Evolutionary conservation across 2,888 invertebrate species (phyloP).

Genomic region (Drosophila mettleri): DNA sequence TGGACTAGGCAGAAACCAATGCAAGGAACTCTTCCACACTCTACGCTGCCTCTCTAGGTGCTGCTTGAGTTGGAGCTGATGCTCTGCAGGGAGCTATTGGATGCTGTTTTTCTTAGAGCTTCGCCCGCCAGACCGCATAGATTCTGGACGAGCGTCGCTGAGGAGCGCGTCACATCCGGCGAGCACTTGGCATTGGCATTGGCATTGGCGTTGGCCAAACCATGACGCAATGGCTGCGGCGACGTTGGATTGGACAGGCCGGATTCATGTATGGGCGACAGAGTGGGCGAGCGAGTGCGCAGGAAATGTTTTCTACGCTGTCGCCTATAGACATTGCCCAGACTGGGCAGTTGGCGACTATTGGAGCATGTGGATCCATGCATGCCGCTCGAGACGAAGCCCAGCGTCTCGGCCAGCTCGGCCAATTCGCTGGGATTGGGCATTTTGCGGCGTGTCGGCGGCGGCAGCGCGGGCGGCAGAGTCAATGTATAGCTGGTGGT

Average conservation of each 20-base stretch:
- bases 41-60: conserved; percentile 43
- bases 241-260: conserved; percentile 90
- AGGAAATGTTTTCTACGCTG: conserved; percentile 85
- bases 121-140: conserved; percentile 63
- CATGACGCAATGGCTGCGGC: conserved; percentile 86
- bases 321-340: conserved; percentile 81
- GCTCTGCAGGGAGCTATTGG: conserved; percentile 82
- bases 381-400: conserved; percentile 81
- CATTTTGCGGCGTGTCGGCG: conserved; percentile 85
- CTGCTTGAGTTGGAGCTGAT: conserved; percentile 82
- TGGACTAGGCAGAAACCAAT: conserved; percentile 64
- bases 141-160: conserved; percentile 78
- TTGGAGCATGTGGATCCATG: conserved; percentile 5
- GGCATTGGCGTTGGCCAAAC: conserved; percentile 42
- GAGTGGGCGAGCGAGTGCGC: conserved; percentile 86
- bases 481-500: conserved; percentile 78
- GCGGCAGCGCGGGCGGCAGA: conserved; percentile 85
- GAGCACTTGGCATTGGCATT: conserved; percentile 67
- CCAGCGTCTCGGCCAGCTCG: conserved; percentile 87
- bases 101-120: conserved; percentile 68
- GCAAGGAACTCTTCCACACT: conserved; percentile 40
- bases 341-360: conserved; percentile 69
- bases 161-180: conserved; percentile 65
- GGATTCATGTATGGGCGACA: conserved; percentile 90
- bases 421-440: conserved; percentile 86